Evolutionary conservation across 2,888 invertebrate species (phyloP).

Genomic region (Loripinus fragilis): DNA sequence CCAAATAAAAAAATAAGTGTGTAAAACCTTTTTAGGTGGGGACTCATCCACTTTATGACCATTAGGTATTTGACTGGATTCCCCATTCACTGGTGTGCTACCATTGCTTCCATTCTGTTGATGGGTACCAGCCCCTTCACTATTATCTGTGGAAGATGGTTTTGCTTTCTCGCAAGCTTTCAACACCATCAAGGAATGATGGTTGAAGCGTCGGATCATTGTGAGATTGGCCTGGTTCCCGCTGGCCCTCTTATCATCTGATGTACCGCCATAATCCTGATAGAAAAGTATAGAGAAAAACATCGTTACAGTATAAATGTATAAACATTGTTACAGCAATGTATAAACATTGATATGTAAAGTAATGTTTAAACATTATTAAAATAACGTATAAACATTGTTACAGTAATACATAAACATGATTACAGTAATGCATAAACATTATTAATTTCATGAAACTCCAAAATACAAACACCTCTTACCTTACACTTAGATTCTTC

Average conservation of each 20-base stretch:
- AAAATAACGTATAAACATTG: no score
- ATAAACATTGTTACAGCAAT: no score
- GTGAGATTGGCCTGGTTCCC: constrained; percentile 81
- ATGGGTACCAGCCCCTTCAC: constrained; percentile 6
- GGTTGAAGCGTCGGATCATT: constrained; percentile 97
- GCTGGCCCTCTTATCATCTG: constrained; percentile 65
- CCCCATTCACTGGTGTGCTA: constrained; percentile 21
- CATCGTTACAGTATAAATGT: no score
- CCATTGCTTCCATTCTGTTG: background rate
- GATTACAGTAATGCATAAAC: no score
- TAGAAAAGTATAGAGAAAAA: no score
- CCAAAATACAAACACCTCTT: no score
- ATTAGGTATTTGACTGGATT: constrained; percentile 2
- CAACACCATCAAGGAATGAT: constrained; percentile 97
- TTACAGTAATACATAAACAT: no score
- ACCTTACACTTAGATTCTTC: no score
- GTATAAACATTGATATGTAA: no score
- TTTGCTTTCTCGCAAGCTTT: constrained; percentile 82
- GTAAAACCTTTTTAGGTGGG: constrained; percentile 18
- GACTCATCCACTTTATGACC: background rate
- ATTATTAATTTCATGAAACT: no score
- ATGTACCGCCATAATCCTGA: constrained; percentile 75
- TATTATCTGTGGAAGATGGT: background rate
- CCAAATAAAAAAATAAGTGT: no score
- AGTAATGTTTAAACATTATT: no score